Conservation (phyloP, 2,888 invertebrate species). For the Caenorhabditis sp. region DNA sequence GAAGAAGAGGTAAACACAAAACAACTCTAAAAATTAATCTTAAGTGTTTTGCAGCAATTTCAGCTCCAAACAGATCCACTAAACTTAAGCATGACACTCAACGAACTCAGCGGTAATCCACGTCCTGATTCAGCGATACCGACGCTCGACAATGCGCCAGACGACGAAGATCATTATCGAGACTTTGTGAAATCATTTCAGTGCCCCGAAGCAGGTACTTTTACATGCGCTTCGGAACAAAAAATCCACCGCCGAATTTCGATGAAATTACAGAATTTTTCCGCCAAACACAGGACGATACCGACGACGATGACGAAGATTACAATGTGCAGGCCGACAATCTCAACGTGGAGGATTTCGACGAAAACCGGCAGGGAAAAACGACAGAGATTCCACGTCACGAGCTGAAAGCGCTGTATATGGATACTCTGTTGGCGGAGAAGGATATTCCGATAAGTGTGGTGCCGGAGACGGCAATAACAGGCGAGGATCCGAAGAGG, state of each 20-base stretch:
- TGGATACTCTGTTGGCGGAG: constrained; percentile 49
- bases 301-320: constrained; percentile 54
- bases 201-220: constrained; percentile 12
- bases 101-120: too few species aligned
- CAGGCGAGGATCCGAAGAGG: not conserved
- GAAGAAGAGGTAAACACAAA: too few species aligned
- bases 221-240: not conserved
- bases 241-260: constrained; percentile 2
- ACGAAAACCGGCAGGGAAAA: constrained; percentile 47
- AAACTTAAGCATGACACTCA: too few species aligned
- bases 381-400: constrained; percentile 48
- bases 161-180: constrained; percentile 28
- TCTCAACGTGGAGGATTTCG: constrained; percentile 42
- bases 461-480: constrained; percentile 14
- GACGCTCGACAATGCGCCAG: constrained; percentile 9
- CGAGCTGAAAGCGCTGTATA: constrained; percentile 34
- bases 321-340: constrained; percentile 41
- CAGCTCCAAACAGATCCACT: too few species aligned
- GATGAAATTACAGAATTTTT: constrained; percentile 3
- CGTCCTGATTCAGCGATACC: constrained; percentile 3
- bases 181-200: constrained; percentile 29
- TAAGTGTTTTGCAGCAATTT: too few species aligned
- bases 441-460: constrained; percentile 45
- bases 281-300: not conserved
- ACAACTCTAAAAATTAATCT: too few species aligned